phyloP scores from a whole-genome alignment of 2,113 vertebrate species.

The Glaucidium brasilianum region DNA sequence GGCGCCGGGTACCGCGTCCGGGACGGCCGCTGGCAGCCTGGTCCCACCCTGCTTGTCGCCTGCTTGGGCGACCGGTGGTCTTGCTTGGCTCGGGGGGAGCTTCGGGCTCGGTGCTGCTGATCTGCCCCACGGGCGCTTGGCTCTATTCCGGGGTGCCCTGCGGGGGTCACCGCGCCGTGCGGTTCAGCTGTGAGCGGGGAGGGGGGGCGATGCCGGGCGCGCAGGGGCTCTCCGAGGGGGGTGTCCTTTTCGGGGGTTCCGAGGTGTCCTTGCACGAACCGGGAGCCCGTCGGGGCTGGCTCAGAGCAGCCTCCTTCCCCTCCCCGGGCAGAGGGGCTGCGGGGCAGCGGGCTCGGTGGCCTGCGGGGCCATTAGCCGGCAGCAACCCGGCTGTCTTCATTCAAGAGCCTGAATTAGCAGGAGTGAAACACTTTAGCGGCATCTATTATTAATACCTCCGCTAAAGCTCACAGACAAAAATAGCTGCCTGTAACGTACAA shows the following conservation, averaged over 20 bases:
- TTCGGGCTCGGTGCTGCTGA: background rate
- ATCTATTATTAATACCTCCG: constrained; percentile 80
- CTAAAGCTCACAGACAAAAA: constrained; percentile 72
- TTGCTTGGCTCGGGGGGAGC: background rate
- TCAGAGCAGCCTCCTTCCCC: background rate
- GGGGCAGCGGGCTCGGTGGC: background rate
- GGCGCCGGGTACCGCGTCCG: background rate
- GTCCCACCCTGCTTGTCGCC: background rate
- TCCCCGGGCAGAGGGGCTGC: background rate
- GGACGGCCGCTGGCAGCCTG: background rate
- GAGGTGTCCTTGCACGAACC: background rate
- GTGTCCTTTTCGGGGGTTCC: background rate
- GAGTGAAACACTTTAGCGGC: constrained; percentile 68
- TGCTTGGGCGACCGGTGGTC: background rate
- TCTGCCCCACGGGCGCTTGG: background rate
- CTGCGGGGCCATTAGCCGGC: background rate
- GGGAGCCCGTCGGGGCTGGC: background rate
- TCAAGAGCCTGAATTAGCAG: constrained; percentile 36
- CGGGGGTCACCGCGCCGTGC: background rate
- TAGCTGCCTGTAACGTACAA: constrained; percentile 71
- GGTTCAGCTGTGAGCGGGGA: background rate
- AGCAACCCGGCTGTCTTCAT: background rate
- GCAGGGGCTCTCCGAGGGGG: background rate
- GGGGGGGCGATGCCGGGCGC: background rate
- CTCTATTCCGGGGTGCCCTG: background rate